Evolutionary conservation across 2,888 invertebrate species (phyloP), one percentile per base, ranked within the genome.

Genomic region (Myathropa florea): DNA sequence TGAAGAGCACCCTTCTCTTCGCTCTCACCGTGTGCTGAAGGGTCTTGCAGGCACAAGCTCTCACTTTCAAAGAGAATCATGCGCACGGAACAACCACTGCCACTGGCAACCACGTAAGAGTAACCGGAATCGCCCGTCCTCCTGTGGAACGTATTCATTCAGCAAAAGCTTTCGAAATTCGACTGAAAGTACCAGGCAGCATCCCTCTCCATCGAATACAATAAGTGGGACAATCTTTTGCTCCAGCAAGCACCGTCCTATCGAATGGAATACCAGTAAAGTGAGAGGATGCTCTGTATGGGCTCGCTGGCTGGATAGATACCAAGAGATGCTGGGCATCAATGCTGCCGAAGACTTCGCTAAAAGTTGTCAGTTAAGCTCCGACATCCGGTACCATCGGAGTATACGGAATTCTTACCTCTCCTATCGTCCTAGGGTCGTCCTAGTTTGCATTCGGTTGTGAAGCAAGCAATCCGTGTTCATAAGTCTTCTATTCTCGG

Each of bases 281-380:
- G 4, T 67, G 72, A 85, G 85, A 85, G 81, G 81, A 85, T 72
- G 39, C 72, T 72, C 76, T 61, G 67, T 67, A 55, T 65, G 67
- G 60, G 61, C 39, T 77, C 30, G 63, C 26, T 72, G 46, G 77
- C 73, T 82, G 46, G 77, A 85, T 82, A 78, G 81, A 82, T 85
- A 85, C 82, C 72, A 73, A 75, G 79, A 79, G 86, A 83, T 83
- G 86, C 86, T 86, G 86, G 82, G 82, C 82, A 82, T 36, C 36
- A 68, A 72, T 78, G 73, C 73, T 75, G 57, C 63, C 39, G 75
- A 75, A 65, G 57, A 75, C 57, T 83, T 82, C 12, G 73, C 71
- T 75, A 79, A 86, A 86, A 83, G 83, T 86, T 86, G 86, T 79
- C 86, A 86, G 86, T 86, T 86, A 86, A 86, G 86, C 86, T 86